Conservation (phyloP, 2,797 vertebrate species). For the Gymnodraco acuticeps region DNA sequence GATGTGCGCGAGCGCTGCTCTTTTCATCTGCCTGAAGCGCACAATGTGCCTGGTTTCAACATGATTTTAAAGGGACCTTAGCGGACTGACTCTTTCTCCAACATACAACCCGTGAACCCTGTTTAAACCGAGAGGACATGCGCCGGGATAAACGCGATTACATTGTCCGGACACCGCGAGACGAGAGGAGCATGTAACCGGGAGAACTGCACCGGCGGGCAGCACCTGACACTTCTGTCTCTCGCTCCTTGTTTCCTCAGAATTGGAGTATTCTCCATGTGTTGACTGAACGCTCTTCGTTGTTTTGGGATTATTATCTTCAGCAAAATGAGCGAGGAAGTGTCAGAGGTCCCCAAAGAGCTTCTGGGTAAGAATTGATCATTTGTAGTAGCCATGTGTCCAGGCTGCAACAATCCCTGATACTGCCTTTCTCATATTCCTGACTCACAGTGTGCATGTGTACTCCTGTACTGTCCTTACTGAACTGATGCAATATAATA, state of each 20-base stretch:
- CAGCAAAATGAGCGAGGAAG: constrained; percentile 90
- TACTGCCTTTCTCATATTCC: not conserved
- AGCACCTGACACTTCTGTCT: constrained; percentile 72
- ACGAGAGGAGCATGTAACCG: constrained; percentile 80
- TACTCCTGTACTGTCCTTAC: not conserved
- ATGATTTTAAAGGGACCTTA: constrained; percentile 50
- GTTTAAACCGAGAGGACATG: constrained; percentile 59
- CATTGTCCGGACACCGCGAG: constrained; percentile 64
- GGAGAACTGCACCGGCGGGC: constrained; percentile 51
- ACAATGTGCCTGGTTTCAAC: constrained; percentile 18
- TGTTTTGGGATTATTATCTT: constrained; percentile 50
- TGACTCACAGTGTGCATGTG: constrained; percentile 9
- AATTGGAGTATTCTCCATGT: constrained; percentile 37
- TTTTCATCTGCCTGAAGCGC: constrained; percentile 25
- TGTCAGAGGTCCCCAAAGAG: constrained; percentile 90
- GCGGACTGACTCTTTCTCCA: not conserved
- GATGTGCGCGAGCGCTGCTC: constrained; percentile 41
- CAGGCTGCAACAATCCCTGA: constrained; percentile 48
- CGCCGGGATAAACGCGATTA: constrained; percentile 48
- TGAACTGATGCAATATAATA: not conserved
- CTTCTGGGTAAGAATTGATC: constrained; percentile 87
- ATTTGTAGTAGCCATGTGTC: constrained; percentile 61
- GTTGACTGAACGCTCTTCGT: constrained; percentile 36
- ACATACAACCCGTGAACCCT: not conserved
- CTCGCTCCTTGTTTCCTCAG: constrained; percentile 27